phyloP scores from a whole-genome alignment of 2,797 vertebrate species.

The Falco concolor region DNA sequence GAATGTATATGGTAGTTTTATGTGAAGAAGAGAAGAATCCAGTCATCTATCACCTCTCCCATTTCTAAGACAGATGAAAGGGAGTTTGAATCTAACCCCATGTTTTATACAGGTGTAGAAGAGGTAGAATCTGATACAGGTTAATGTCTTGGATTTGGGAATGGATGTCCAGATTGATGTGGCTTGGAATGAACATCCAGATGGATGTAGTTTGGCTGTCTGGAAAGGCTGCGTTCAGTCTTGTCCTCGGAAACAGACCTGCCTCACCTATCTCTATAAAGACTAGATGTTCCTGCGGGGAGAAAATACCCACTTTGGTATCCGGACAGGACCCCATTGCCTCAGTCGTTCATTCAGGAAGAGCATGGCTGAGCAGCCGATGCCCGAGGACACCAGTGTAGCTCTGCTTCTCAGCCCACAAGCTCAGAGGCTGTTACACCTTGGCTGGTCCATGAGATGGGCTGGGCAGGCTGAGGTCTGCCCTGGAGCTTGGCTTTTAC shows the following conservation, averaged over 20 bases:
- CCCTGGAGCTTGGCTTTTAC: background rate
- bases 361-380: background rate
- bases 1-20: background rate
- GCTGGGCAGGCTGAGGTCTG: background rate
- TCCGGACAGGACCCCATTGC: background rate
- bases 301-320: background rate
- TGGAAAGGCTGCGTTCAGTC: background rate
- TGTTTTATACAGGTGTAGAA: background rate
- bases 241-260: background rate
- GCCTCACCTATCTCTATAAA: background rate
- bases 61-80: background rate
- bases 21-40: background rate
- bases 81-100: background rate
- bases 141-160: background rate
- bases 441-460: background rate
- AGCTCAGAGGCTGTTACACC: background rate
- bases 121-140: background rate
- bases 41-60: background rate
- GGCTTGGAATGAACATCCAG: background rate
- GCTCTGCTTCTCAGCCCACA: background rate
- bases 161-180: background rate
- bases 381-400: rapidly evolving
- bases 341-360: background rate
- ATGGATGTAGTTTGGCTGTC: background rate
- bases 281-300: background rate